These are phyloP conservation scores for Eptatretus atami DNA, from an alignment of 2,797 vertebrate species.

Conservation along the genomic window DNA sequence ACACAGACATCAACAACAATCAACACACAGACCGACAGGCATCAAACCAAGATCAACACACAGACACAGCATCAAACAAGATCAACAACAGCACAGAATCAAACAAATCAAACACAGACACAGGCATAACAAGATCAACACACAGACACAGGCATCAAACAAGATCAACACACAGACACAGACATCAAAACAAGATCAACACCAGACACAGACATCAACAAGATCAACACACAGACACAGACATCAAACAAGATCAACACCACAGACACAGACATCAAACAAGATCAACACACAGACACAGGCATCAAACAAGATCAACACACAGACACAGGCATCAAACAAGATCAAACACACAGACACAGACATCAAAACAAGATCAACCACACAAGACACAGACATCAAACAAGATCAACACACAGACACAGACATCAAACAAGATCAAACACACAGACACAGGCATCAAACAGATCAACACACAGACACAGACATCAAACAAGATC, in stretches of 20 bases:
- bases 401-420: not conserved
- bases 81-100: too few relatives aligned
- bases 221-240: not conserved
- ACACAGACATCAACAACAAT: too few relatives aligned
- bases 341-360: not conserved
- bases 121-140: not conserved
- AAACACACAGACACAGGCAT: not conserved
- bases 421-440: not conserved
- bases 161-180: not conserved
- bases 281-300: not conserved
- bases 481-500: not conserved
- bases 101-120: too few relatives aligned
- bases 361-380: too few relatives aligned
- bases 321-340: not conserved
- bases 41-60: not conserved
- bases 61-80: not conserved
- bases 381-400: not conserved
- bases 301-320: not conserved
- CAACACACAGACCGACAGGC: not conserved
- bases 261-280: too few relatives aligned
- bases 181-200: not conserved
- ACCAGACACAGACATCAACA: too few relatives aligned
- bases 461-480: not conserved
- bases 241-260: not conserved
- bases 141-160: not conserved